These are phyloP conservation scores for Hyalella azteca DNA, from an alignment of 2,888 invertebrate species.

Conservation along the genomic window DNA sequence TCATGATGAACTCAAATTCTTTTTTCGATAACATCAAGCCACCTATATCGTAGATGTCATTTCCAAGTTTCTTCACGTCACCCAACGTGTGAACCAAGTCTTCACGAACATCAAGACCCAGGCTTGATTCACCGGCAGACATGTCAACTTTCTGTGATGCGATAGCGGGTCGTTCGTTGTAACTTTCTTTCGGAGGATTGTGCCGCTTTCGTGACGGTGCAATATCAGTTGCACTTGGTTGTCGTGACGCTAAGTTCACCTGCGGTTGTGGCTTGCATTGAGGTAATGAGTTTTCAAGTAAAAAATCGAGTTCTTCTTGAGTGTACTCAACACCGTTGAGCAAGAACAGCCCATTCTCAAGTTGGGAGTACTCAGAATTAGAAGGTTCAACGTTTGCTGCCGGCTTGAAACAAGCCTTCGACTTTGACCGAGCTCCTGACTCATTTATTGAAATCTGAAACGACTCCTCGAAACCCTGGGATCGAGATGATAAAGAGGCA, in stretches of 20 bases:
- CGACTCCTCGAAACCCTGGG: too few relatives aligned
- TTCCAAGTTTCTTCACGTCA: background rate
- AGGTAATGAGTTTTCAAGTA: background rate
- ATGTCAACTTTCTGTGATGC: too few relatives aligned
- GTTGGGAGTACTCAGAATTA: background rate
- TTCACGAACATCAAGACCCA: background rate
- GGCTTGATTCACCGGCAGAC: background rate
- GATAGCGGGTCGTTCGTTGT: too few relatives aligned
- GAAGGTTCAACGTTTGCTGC: background rate
- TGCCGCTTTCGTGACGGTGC: too few relatives aligned
- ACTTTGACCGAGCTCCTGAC: background rate
- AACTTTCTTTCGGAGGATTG: too few relatives aligned
- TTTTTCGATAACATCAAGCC: background rate
- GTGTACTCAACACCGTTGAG: background rate
- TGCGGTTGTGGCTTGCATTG: too few relatives aligned
- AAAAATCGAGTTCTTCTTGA: background rate
- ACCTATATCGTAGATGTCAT: background rate
- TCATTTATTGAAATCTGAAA: background rate
- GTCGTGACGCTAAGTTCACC: too few relatives aligned
- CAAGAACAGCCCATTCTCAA: background rate
- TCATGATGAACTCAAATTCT: background rate
- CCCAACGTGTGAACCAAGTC: background rate
- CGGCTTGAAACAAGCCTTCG: background rate
- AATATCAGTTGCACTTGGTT: too few relatives aligned
- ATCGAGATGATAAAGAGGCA: too few relatives aligned